A percentile compares a stretch with the other conserved stretches of the same genome.
Evolutionary conservation across 2,888 invertebrate genomes (phyloP).

Genomic region (Hedychridium roseum): DNA sequence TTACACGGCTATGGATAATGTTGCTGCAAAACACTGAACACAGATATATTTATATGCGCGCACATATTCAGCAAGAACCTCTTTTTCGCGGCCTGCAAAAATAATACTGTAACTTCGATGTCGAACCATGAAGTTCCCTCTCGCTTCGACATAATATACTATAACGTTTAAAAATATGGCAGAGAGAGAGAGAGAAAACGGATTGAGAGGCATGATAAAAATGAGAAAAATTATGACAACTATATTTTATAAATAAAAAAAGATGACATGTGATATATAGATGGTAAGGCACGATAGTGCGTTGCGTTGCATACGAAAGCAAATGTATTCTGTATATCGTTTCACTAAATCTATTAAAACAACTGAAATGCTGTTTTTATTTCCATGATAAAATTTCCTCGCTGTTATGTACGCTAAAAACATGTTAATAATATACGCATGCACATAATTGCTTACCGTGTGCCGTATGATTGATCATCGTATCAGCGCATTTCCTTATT

Average conservation of each 20-base stretch:
- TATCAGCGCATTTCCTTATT: too few species aligned
- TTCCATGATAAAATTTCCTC: not conserved
- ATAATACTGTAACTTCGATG: slow-evolving; percentile 30
- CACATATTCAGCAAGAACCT: slow-evolving; percentile 35
- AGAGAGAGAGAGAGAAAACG: slow-evolving; percentile 24
- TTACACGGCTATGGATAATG: too few species aligned
- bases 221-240: slow-evolving; percentile 33
- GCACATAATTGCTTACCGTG: too few species aligned
- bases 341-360: slow-evolving; percentile 50
- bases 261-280: slow-evolving; percentile 52
- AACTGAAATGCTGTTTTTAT: too few species aligned
- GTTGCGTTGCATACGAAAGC: slow-evolving; percentile 42
- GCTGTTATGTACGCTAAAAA: not conserved
- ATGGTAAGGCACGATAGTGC: slow-evolving; percentile 50
- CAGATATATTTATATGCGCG: slow-evolving; percentile 20
- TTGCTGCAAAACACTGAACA: slow-evolving; percentile 21
- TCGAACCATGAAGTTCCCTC: slow-evolving; percentile 34
- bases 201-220: slow-evolving; percentile 33
- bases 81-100: slow-evolving; percentile 32
- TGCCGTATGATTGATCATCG: too few species aligned
- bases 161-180: too few species aligned
- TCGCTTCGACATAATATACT: slow-evolving; percentile 34
- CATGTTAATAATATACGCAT: too few species aligned
- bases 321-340: slow-evolving; percentile 54
- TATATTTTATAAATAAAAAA: slow-evolving; percentile 46